Evolutionary conservation across 2,113 vertebrate species (phyloP), one percentile per base, ranked within the genome.

Genomic region (Prochilodus magdalenae): DNA sequence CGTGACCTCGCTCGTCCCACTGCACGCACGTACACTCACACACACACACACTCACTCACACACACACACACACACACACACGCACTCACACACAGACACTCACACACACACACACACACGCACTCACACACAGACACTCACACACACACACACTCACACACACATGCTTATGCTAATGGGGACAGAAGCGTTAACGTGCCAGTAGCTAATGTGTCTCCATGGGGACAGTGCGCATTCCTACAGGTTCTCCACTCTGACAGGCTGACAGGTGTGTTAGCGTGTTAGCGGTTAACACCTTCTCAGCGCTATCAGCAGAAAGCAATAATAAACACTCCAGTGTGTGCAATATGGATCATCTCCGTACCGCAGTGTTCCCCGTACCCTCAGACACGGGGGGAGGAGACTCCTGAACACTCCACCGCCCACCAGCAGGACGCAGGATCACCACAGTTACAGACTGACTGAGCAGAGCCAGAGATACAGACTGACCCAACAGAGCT

Each of bases 111-210:
- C 3, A 30, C 24, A 10, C 40, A 29, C 62, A 33, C 26, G 22
- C 47, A 53, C 47, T 66, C 69, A 36, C 26, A 33, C 47, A 53
- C 36, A 36, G 3, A 36, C 36, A 36, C 36, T 4, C 26, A 33
- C 47, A 53, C 26, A 33, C 47, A 53, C 36, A 4, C 36, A 36
- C 24, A 22, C 3, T 18, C 24, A 10, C 40, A 29, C 62, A 33
- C 26, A 33, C 47, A 53, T 53, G 69, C 69, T 18, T 60, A 22
- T 27, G 84, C 77, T 77, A 82, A 70, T 49, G 30, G 59, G 74
- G 63, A 55, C 51, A 20, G 30, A 29, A 8, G 62, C 49, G 51
- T 27, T 8, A 16, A 30, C 27, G 12, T 59, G 30, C 53, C 53
- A 33, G 30, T 36, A 27, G n/a, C 62, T 66, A 59, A 66, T 24